These are phyloP conservation scores for Diplazon laetatorius DNA, from an alignment of 2,888 invertebrate genomes.

Conservation along the genomic window DNA sequence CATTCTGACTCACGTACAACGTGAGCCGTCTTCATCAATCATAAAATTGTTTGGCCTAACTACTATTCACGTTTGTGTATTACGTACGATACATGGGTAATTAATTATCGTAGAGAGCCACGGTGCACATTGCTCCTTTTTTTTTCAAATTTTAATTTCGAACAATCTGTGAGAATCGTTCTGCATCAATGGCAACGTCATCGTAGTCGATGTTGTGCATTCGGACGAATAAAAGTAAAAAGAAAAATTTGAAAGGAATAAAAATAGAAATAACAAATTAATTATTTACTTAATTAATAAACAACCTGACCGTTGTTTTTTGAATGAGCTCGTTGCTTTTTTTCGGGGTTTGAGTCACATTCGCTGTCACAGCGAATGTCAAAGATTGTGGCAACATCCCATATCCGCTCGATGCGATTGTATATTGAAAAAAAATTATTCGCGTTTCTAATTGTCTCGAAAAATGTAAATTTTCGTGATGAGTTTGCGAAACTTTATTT, in stretches of 20 bases:
- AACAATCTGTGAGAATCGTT: not conserved
- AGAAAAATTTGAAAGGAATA: not conserved
- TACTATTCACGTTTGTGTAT: constrained; percentile 66
- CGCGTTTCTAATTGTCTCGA: constrained; percentile 38
- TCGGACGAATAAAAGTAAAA: constrained; percentile 23
- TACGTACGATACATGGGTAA: constrained; percentile 53
- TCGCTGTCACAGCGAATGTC: constrained; percentile 28
- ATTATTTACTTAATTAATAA: not conserved
- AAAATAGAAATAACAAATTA: constrained; percentile 5
- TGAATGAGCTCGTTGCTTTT: no score
- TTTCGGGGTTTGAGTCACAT: no score
- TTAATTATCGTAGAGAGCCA: constrained; percentile 31
- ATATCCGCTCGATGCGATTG: constrained; percentile 33
- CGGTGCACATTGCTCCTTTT: constrained; percentile 41
- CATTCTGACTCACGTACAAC: constrained; percentile 24
- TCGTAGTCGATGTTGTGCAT: constrained; percentile 21
- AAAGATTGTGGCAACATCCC: constrained; percentile 35
- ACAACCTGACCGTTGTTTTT: constrained; percentile 19
- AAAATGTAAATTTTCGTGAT: constrained; percentile 21
- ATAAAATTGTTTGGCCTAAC: constrained; percentile 67
- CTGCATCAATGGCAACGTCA: constrained; percentile 7
- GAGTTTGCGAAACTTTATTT: constrained; percentile 28
- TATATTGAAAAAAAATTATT: constrained; percentile 52
- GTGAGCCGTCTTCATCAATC: constrained; percentile 36
- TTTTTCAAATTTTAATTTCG: no score